phyloP scores from a whole-genome alignment of 1,140 invertebrate genomes.

The Sinonovacula constricta region DNA sequence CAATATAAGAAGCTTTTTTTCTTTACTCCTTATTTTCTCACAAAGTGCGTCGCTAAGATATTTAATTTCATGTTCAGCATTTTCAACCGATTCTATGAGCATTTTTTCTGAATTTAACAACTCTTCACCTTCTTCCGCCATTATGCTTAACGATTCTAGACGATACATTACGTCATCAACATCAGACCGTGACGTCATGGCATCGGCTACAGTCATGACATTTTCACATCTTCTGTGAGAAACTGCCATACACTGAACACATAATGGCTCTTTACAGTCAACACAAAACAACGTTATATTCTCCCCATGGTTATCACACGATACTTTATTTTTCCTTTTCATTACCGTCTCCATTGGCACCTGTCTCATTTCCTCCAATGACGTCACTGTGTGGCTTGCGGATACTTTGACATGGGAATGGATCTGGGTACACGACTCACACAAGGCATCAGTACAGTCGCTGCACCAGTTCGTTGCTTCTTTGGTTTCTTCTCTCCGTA shows the following conservation, averaged over 20 bases:
- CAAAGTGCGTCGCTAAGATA: constrained; percentile 55
- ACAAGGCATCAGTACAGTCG: constrained; percentile 87
- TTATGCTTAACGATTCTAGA: constrained; percentile 49
- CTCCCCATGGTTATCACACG: constrained; percentile 64
- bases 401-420: constrained; percentile 85
- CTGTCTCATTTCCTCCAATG: constrained; percentile 60
- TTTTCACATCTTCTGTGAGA: constrained; percentile 66
- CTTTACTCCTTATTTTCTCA: constrained; percentile 59
- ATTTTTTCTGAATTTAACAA: constrained; percentile 44
- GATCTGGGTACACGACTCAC: constrained; percentile 85
- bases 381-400: constrained; percentile 85
- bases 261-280: constrained; percentile 63
- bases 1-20: constrained; percentile 56
- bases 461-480: constrained; percentile 62
- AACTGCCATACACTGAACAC: constrained; percentile 64
- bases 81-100: constrained; percentile 62
- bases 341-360: constrained; percentile 64
- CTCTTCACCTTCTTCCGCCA: constrained; percentile 45
- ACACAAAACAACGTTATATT: constrained; percentile 65
- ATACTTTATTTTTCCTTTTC: constrained; percentile 61
- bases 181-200: constrained; percentile 60
- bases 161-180: constrained; percentile 60
- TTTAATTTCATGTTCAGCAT: constrained; percentile 52
- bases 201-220: constrained; percentile 63
- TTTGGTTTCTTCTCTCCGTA: constrained; percentile 50